phyloP scores from a whole-genome alignment of 2,113 vertebrate genomes.

The Labeo catla region DNA sequence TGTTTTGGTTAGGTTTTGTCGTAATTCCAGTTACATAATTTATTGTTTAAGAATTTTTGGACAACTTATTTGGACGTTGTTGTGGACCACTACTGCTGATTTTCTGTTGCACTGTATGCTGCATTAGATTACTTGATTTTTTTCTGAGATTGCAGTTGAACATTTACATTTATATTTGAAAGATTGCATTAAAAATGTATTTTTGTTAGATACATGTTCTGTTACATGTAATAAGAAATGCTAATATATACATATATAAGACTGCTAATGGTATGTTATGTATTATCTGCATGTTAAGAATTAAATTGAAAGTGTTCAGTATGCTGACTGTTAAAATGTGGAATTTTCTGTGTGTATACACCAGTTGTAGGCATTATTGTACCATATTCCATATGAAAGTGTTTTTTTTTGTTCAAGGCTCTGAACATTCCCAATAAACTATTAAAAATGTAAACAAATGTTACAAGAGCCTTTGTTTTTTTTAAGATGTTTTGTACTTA shows the following conservation, averaged over 20 bases:
- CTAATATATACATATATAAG: background rate
- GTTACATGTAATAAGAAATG: background rate
- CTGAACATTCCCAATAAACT: constrained; percentile 1
- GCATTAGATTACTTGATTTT: background rate
- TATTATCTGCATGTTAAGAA: background rate
- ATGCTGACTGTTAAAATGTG: background rate
- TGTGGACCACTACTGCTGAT: background rate
- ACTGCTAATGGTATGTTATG: background rate
- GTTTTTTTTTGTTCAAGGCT: background rate
- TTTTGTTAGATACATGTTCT: background rate
- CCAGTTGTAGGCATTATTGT: background rate
- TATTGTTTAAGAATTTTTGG: background rate
- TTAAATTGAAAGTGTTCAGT: background rate
- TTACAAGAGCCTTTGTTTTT: background rate
- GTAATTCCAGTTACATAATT: too few relatives aligned
- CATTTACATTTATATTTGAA: too few relatives aligned
- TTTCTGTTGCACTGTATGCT: background rate
- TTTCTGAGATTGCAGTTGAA: too few relatives aligned
- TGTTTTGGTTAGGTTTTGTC: background rate
- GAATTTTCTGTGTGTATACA: too few relatives aligned
- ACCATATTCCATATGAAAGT: background rate
- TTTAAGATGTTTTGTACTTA: background rate
- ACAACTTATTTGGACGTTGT: background rate
- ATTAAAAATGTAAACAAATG: background rate
- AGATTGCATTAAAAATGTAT: background rate